These are phyloP conservation scores for Struthio camelus DNA, from an alignment of 2,113 vertebrate genomes.

Conservation along the genomic window DNA sequence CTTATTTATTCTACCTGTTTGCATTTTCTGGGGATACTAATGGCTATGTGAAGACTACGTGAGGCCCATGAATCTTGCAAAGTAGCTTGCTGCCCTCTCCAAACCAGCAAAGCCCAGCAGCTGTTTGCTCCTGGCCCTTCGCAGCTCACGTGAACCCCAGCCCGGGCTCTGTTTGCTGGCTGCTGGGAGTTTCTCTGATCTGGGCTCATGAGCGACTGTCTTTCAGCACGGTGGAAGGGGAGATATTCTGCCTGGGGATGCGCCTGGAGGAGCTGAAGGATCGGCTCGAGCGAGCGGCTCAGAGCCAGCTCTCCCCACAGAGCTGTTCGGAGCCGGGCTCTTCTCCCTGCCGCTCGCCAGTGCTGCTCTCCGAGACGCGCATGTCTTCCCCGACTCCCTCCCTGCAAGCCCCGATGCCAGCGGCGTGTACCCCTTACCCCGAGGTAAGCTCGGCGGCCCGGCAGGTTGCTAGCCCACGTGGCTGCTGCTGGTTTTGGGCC, in stretches of 20 bases:
- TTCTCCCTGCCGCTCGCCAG: not conserved
- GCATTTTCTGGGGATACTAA: not conserved
- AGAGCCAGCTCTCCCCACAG: not conserved
- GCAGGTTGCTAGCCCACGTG: not conserved
- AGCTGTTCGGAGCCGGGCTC: not conserved
- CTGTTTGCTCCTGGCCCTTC: not conserved
- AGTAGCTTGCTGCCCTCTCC: too few relatives aligned
- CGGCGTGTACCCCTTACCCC: not conserved
- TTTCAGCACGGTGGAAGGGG: slow-evolving; percentile 84
- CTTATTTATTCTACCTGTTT: not conserved
- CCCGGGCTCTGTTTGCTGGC: not conserved
- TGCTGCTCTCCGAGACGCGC: not conserved
- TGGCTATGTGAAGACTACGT: not conserved
- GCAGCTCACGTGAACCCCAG: not conserved
- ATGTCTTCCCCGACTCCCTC: not conserved
- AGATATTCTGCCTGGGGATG: slow-evolving; percentile 84
- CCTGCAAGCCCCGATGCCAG: not conserved
- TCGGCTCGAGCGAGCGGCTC: slow-evolving; percentile 50
- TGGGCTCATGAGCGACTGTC: not conserved
- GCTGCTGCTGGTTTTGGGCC: not conserved
- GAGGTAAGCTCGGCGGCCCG: slow-evolving; percentile 69
- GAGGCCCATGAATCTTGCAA: not conserved
- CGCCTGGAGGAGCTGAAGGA: slow-evolving; percentile 86
- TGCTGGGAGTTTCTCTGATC: too few relatives aligned
- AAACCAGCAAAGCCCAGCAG: fast-evolving